phyloP scores from a whole-genome alignment of 2,797 vertebrate genomes.

The Ataeniobius toweri region DNA sequence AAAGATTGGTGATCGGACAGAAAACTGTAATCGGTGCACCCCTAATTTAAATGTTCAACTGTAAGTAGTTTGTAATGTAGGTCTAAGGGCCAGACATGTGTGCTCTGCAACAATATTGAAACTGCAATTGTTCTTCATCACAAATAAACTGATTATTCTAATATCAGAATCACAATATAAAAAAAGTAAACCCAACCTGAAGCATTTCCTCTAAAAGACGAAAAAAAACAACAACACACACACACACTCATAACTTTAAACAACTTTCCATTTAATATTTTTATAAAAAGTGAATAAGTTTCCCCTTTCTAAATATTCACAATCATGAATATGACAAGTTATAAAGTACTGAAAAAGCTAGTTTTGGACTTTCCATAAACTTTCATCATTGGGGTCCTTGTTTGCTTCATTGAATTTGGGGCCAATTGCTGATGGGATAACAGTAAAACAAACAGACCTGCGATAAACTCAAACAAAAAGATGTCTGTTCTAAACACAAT shows the following conservation, averaged over 20 bases:
- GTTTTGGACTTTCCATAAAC: background rate
- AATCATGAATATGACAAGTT: background rate
- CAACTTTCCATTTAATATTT: background rate
- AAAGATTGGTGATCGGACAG: no score
- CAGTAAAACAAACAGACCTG: background rate
- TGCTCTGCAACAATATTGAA: background rate
- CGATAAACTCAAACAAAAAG: background rate
- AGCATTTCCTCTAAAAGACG: background rate
- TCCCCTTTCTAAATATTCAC: background rate
- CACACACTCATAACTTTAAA: background rate
- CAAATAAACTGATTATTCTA: background rate
- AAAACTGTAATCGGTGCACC: no score
- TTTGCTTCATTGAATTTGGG: background rate
- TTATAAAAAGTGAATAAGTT: background rate
- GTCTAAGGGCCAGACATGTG: background rate
- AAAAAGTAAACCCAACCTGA: background rate
- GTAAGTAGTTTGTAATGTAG: background rate
- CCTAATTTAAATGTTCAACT: background rate
- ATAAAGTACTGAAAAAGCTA: background rate
- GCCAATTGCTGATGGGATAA: background rate
- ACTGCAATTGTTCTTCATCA: background rate
- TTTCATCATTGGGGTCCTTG: background rate
- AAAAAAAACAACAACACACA: background rate
- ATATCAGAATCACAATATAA: background rate
- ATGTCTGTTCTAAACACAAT: background rate